Percentiles rank a stretch among this genome's conserved stretches.
These are phyloP conservation scores for Erithacus rubecula DNA, from an alignment of 2,797 vertebrate species.

Conservation along the genomic window DNA sequence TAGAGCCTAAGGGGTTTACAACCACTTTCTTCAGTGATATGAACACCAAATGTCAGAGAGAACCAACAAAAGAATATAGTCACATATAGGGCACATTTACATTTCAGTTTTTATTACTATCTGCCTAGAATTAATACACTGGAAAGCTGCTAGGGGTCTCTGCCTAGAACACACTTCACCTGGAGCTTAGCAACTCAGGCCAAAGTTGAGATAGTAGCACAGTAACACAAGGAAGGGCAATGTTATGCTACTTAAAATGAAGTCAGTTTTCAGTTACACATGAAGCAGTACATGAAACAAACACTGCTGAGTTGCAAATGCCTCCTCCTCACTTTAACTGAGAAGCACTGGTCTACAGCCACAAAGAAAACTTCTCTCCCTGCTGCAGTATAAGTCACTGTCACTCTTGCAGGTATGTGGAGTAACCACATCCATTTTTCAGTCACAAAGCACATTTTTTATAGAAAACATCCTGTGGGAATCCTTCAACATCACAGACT, in stretches of 20 bases:
- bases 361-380: background rate
- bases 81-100: background rate
- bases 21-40: background rate
- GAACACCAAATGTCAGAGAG: background rate
- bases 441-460: background rate
- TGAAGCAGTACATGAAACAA: background rate
- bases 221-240: background rate
- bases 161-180: background rate
- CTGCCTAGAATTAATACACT: background rate
- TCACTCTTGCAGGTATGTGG: background rate
- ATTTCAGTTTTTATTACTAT: background rate
- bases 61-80: background rate
- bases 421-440: background rate
- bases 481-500: background rate
- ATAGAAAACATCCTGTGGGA: background rate
- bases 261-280: background rate
- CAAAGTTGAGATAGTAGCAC: background rate
- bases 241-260: background rate
- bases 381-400: background rate
- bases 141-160: background rate
- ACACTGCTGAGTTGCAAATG: background rate
- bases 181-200: background rate
- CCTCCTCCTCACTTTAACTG: background rate
- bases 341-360: background rate
- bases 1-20: background rate